Evolutionary conservation across 2,888 invertebrate genomes (phyloP), one percentile per base, ranked within the genome.

Genomic region (Cosmorhoe ocellata): DNA sequence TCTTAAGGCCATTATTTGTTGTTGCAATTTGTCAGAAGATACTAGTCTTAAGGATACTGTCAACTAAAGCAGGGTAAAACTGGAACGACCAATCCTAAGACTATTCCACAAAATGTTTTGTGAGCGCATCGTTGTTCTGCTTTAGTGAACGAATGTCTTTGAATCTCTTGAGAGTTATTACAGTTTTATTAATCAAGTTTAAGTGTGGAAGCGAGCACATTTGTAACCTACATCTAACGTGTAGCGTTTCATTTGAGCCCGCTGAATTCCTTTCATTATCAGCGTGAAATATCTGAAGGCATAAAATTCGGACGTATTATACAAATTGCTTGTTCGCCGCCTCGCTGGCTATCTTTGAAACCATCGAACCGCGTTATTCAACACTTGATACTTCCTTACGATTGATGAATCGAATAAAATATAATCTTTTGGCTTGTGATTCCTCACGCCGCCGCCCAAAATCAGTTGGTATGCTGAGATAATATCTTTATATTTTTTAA

Each of bases 281-380:
- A 67, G 60, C 52, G 56, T 59, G 46, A 63, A 67, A 64, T 62
- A 84, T 84, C 84, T 77, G 73, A 76, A 72, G 68, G 71, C 62
- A 59, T 63, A 68, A 67, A 74, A 81, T 84, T 79, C 74, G 74
- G 79, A 70, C 73, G 69, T 67, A 75, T 75, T 67, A 71, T 74
- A 84, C 84, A 84, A 86, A 88, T 83, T 74, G 78, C 68, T 69
- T 66, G 74, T 83, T 84, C 81, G 78, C 79, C 82, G 81, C 83
- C 80, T 74, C 58, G 51, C 42, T 28, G 53, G 22, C 71, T 82
- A 87, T 88, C 87, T 58, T 43, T 40, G 49, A 46, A 63, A 67
- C 55, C 62, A 87, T 86, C 82, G 51, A 61, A 58, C 57, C 56
- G 56, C 61, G 61, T 73, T 69, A 79, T 77, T 79, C 71, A 74